Evolutionary conservation across 1,140 invertebrate genomes (phyloP).

Genomic region (Bombus consobrinus): DNA sequence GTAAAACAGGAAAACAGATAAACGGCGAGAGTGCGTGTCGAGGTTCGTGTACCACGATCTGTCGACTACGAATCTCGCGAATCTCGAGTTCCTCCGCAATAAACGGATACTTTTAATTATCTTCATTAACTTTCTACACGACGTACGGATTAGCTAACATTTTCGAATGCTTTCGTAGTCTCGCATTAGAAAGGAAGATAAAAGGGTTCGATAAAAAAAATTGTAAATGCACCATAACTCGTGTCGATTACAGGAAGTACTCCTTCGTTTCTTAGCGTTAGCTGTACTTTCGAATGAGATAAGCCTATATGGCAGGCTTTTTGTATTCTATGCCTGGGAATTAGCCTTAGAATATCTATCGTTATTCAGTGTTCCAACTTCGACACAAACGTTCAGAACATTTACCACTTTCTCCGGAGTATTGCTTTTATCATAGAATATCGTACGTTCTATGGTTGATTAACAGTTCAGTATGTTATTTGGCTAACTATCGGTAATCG

Average conservation of each 20-base stretch:
- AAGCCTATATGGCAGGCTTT: background rate
- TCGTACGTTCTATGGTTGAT: background rate
- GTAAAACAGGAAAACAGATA: background rate
- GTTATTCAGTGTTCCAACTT: background rate
- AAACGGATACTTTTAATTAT: slow-evolving; percentile 50
- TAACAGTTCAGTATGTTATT: background rate
- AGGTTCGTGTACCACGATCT: slow-evolving; percentile 31
- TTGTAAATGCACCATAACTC: background rate
- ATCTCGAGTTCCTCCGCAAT: background rate
- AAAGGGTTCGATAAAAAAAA: background rate
- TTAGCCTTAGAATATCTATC: no score
- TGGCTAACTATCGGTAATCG: background rate
- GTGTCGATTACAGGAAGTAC: slow-evolving; percentile 32
- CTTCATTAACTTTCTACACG: slow-evolving; percentile 46
- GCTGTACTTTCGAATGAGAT: background rate
- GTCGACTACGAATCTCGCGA: slow-evolving; percentile 7
- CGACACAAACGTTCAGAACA: background rate
- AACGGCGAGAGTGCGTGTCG: background rate
- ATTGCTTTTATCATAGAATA: background rate
- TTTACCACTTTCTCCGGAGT: background rate
- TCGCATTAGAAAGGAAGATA: slow-evolving; percentile 21
- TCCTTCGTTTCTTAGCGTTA: background rate
- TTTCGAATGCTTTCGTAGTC: slow-evolving; percentile 16
- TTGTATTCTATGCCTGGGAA: background rate
- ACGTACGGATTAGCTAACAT: slow-evolving; percentile 8